phyloP scores from a whole-genome alignment of 2,113 vertebrate genomes.

The Lepus europaeus region DNA sequence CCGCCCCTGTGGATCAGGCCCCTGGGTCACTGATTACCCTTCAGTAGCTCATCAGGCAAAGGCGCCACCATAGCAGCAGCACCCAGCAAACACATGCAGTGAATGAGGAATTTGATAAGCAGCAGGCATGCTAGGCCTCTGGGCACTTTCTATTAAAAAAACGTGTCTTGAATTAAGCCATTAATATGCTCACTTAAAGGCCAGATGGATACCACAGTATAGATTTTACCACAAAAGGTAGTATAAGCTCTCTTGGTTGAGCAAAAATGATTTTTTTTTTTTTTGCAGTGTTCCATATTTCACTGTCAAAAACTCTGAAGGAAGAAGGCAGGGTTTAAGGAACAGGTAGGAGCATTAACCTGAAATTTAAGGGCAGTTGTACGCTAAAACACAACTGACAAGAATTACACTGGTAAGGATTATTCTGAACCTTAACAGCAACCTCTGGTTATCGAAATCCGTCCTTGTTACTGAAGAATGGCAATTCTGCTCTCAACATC shows the following conservation, averaged over 20 bases:
- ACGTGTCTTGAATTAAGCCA: constrained; percentile 61
- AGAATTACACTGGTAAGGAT: not conserved
- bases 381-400: not conserved
- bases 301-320: constrained; percentile 32
- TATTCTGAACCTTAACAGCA: not conserved
- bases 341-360: not conserved
- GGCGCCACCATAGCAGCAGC: not conserved
- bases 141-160: constrained; percentile 60
- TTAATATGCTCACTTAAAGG: constrained; percentile 53
- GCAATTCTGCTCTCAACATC: not conserved
- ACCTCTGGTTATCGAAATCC: constrained; percentile 17
- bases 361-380: not conserved
- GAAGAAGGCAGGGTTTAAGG: not conserved
- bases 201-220: constrained; percentile 49
- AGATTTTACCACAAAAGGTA: constrained; percentile 28
- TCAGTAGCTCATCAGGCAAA: constrained; percentile 23
- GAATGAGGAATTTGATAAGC: constrained; percentile 57
- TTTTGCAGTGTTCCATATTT: constrained; percentile 61
- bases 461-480: not conserved
- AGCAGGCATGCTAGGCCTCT: not conserved
- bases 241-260: constrained; percentile 44
- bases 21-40: constrained; percentile 2
- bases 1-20: not conserved
- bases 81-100: not conserved
- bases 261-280: not conserved